These are phyloP conservation scores for Archips crataeganus DNA, from an alignment of 2,888 invertebrate species.

Conservation along the genomic window DNA sequence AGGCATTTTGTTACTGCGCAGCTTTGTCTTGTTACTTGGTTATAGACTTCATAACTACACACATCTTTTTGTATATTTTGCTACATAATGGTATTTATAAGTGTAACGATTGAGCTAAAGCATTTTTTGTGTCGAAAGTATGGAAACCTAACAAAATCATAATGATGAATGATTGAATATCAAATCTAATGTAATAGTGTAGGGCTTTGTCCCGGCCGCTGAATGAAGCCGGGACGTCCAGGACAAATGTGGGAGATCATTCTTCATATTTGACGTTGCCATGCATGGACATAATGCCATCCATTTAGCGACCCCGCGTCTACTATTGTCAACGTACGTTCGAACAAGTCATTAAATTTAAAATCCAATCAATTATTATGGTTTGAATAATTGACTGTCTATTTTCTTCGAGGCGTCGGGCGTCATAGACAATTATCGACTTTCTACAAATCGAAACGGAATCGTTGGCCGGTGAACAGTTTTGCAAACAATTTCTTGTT, in stretches of 20 bases:
- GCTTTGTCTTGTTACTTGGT: conserved; percentile 9
- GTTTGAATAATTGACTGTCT: conserved; percentile 49
- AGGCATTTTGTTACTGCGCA: conserved; percentile 26
- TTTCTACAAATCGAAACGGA: conserved; percentile 74
- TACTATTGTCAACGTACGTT: conserved; percentile 67
- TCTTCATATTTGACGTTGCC: conserved; percentile 76
- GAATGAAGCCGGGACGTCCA: conserved; percentile 61
- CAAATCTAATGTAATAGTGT: conserved; percentile 58
- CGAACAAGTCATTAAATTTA: conserved; percentile 68
- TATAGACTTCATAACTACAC: conserved; percentile 12
- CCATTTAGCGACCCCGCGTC: conserved; percentile 72
- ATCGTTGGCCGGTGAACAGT: conserved; percentile 67
- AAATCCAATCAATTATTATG: conserved; percentile 71
- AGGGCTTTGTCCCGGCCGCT: conserved; percentile 57
- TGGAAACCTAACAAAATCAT: conserved; percentile 52
- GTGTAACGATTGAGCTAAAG: conserved; percentile 10
- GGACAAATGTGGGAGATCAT: conserved; percentile 71
- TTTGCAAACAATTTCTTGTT: conserved; percentile 67
- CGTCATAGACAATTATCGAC: conserved; percentile 65
- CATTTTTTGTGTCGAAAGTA: conserved; percentile 30
- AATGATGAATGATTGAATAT: conserved; percentile 54
- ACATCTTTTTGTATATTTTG: not conserved
- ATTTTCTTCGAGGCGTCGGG: conserved; percentile 54
- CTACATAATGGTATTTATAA: conserved; percentile 1
- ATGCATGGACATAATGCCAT: conserved; percentile 70